These are phyloP conservation scores for Budorcas taxicolor DNA, from an alignment of 2,113 vertebrate genomes.

Conservation along the genomic window DNA sequence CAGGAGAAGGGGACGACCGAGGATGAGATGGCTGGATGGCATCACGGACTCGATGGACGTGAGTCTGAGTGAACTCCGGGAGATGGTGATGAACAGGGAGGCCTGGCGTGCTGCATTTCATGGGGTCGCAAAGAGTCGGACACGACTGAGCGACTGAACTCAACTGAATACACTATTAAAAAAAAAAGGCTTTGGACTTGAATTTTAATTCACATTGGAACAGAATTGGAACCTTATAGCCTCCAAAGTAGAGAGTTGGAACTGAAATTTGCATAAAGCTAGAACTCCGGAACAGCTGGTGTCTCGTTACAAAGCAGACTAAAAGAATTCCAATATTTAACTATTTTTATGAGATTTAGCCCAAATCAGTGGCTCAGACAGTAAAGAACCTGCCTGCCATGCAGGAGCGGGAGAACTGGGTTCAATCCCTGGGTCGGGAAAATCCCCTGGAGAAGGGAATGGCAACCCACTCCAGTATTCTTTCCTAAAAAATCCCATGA, in stretches of 20 bases:
- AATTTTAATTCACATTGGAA: constrained; percentile 1
- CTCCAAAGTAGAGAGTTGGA: background rate
- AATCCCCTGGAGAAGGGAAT: background rate
- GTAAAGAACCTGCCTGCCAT: background rate
- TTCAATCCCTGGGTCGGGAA: background rate
- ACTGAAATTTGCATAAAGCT: background rate
- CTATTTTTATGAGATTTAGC: background rate
- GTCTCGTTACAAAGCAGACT: background rate
- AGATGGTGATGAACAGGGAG: too few species aligned
- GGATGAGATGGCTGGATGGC: too few species aligned
- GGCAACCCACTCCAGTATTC: background rate
- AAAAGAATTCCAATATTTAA: background rate
- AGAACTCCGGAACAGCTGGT: background rate
- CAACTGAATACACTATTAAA: background rate
- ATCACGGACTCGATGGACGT: too few species aligned
- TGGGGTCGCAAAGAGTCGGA: too few species aligned
- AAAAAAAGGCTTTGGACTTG: background rate
- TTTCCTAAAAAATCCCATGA: background rate
- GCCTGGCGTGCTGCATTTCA: too few species aligned
- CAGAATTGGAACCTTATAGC: background rate
- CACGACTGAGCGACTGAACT: too few species aligned
- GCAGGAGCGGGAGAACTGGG: background rate
- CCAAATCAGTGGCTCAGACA: background rate
- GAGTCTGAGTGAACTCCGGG: too few species aligned
- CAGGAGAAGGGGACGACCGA: too few species aligned